Base-by-base conservation (phyloP, 2,113 vertebrate species). In the Corythaeola cristata region DNA sequence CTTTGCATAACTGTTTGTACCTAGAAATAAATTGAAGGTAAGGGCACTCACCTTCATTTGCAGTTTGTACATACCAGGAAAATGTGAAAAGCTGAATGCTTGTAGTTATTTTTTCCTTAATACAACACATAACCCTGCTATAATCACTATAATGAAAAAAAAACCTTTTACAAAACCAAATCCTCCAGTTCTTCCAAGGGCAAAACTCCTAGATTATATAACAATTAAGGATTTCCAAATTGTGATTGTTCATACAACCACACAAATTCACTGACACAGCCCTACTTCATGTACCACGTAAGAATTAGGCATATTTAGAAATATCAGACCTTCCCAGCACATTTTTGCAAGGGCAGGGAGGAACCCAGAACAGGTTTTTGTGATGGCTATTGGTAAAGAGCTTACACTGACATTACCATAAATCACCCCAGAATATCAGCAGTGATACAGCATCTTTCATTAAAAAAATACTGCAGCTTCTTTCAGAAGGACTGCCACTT, bases 401-500 rank as follows among this genome's bases (percentile, higher is more conserved):
- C 78, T 67, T 47, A 6, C 44, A 3, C 60, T 24, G 27, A 59
- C 69, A 62, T 83, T 33, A 79, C 76, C 90, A 60, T 76, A 83
- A 52, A 94, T 85, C 75, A 93, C 53, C 92, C 63, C 44, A 32
- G 24, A 75, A 92, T 32, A 75, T 59, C 89, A 74, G 89, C 87
- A 56, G 55, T 44, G 63, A 87, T 39, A 50, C 24, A 76, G 90
- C 83, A 45, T 45, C 78, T 91, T 96, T 82, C 90, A 58, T 84
- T 94, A 91, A 88, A 90, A 90, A 81, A 82, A 79, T 8, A 50
- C 82, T 47, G 67, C 81, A 44, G 88, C 68, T 81, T 39, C 92
- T 91, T 86, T 79, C 93, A 63, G 79, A 83, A 95, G 63, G 39
- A 62, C 89, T 62, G 96, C 97, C 95, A 82, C 96, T 88, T 84